phyloP scores from a whole-genome alignment of 2,113 vertebrate genomes.

The Chitala chitala region DNA sequence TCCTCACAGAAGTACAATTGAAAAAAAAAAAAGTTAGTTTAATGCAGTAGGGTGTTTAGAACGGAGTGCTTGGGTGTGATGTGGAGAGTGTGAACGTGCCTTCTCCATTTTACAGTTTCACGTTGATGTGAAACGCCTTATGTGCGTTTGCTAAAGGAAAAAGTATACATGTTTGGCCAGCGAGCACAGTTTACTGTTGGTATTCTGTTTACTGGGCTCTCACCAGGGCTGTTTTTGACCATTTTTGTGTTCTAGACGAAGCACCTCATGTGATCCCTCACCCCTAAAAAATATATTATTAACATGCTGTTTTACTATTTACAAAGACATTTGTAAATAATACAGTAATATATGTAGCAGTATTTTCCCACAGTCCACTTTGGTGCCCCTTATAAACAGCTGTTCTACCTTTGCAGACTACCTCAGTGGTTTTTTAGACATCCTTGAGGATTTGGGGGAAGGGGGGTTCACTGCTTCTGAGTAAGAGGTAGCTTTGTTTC shows the following conservation, averaged over 20 bases:
- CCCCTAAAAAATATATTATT: too few relatives aligned
- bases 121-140: not conserved
- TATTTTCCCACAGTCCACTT: too few relatives aligned
- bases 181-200: not conserved
- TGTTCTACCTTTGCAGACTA: not conserved
- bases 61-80: not conserved
- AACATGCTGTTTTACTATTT: too few relatives aligned
- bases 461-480: not conserved
- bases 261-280: too few relatives aligned
- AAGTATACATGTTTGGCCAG: not conserved
- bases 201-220: not conserved
- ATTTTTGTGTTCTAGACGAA: too few relatives aligned
- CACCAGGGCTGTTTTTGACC: too few relatives aligned
- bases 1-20: not conserved
- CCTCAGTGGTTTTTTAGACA: not conserved
- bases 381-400: too few relatives aligned
- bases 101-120: not conserved
- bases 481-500: constrained; percentile 33
- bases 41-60: not conserved
- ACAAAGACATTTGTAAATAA: too few relatives aligned
- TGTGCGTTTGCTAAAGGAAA: not conserved
- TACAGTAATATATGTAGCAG: too few relatives aligned
- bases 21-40: not conserved
- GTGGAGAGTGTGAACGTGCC: not conserved
- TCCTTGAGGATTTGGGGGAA: not conserved